These are phyloP conservation scores for Caenorhabditis macrosperma DNA, from an alignment of 2,888 invertebrate genomes.

Conservation along the genomic window DNA sequence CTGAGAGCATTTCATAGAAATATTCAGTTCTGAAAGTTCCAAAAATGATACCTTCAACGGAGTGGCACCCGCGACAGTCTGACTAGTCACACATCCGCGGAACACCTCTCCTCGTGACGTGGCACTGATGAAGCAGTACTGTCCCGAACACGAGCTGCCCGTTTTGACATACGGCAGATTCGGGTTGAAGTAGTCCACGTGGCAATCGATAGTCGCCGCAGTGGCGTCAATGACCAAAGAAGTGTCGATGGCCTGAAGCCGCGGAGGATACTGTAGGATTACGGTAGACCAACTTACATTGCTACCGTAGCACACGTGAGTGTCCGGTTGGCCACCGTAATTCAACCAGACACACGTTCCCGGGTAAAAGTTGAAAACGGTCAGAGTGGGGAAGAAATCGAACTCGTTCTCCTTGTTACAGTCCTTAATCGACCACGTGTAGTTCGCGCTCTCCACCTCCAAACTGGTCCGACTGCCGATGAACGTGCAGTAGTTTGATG, in stretches of 20 bases:
- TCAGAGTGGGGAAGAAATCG: slow-evolving; percentile 61
- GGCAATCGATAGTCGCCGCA: slow-evolving; percentile 54
- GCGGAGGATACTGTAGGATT: too few relatives aligned
- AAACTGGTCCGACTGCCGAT: slow-evolving; percentile 7
- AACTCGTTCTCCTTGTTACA: slow-evolving; percentile 62
- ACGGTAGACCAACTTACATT: slow-evolving; percentile 26
- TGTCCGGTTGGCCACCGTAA: slow-evolving; percentile 53
- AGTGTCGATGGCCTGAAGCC: slow-evolving; percentile 44
- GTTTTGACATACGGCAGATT: slow-evolving; percentile 59
- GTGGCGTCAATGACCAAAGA: slow-evolving; percentile 24
- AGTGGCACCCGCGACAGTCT: slow-evolving; percentile 40
- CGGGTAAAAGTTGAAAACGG: slow-evolving; percentile 61
- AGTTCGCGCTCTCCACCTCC: slow-evolving; percentile 30
- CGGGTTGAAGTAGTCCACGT: slow-evolving; percentile 66
- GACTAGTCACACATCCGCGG: slow-evolving; percentile 62
- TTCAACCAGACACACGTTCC: slow-evolving; percentile 59
- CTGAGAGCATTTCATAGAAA: too few relatives aligned
- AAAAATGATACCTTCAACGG: slow-evolving; percentile 56
- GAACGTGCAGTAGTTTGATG: slow-evolving; percentile 59
- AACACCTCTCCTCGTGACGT: slow-evolving; percentile 65
- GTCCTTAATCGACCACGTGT: slow-evolving; percentile 48
- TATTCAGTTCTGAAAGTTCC: too few relatives aligned
- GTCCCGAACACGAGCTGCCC: slow-evolving; percentile 55
- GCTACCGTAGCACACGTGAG: slow-evolving; percentile 54
- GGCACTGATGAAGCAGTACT: slow-evolving; percentile 67